Evolutionary conservation across 2,888 invertebrate genomes (phyloP), one percentile per base, ranked within the genome.

Genomic region (Hoplodrina ambigua): DNA sequence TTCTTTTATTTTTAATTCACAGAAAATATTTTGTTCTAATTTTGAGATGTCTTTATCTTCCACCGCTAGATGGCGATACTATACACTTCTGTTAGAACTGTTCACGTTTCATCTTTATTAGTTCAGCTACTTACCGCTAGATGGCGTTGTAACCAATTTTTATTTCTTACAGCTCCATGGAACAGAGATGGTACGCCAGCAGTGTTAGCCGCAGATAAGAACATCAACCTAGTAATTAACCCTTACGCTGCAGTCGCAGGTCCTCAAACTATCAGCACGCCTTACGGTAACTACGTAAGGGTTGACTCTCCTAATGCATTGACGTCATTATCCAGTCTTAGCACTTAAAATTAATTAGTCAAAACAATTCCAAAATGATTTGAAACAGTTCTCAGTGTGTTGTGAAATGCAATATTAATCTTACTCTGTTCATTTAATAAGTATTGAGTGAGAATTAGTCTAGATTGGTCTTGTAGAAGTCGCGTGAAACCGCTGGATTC

Each of bases 241-340:
- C 92, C 92, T 0, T 91, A 92, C 61, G 72, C 85, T 2, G 85
- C 82, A 3, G 94, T 91, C 0, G 59, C 78, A 15, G 78, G 78
- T 7, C 94, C 94, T 11, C 94, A 93, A 66, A 94, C 94, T 3
- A 93, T 94, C 8, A 93, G 91, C 80, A 94, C 94, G 0, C 94
- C 94, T 0, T 94, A 90, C 58, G 94, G 94, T 5, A 91, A 93
- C 64, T 94, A 94, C 50, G 86, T 94, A 37, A 92, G 88, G 76
- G 67, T 90, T 7, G 87, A 88, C 41, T 44, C 84, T 6, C 67
- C 80, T 13, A 74, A 63, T 30, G 37, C 33, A 8, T 54, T 72
- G 30, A 53, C 78, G 19, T 64, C 81, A 8, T 44, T 80, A 15
- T 44, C 75, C 10, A 69, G 69, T 61, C 30, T 66, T 58, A 60